Percentiles rank a stretch among this genome's conserved stretches.
Evolutionary conservation across 1,140 invertebrate genomes (phyloP).

Genomic region (Pantala flavescens): DNA sequence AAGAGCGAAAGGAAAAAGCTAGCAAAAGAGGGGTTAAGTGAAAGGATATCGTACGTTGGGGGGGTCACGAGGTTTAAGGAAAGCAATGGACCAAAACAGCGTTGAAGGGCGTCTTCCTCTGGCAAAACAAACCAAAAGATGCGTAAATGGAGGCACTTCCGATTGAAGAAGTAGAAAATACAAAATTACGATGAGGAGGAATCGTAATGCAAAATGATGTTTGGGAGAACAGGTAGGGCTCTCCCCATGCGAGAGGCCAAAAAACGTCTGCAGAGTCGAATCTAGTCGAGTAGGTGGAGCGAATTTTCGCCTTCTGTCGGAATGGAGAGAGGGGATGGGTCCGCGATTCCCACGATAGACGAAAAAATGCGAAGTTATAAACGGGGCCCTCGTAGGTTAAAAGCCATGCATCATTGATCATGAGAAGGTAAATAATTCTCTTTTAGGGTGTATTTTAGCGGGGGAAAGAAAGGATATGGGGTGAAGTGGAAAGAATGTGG

Average conservation of each 20-base stretch:
- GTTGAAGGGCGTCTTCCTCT: not conserved
- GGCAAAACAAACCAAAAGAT: not conserved
- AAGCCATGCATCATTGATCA: constrained; percentile 1
- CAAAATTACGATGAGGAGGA: not conserved
- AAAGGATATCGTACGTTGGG: not conserved
- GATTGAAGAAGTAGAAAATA: not conserved
- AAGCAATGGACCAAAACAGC: not conserved
- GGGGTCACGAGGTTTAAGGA: not conserved
- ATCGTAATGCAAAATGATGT: not conserved
- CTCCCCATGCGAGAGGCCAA: too few relatives aligned
- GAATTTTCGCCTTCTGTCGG: too few relatives aligned
- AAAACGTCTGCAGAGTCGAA: too few relatives aligned
- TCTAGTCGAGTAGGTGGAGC: too few relatives aligned
- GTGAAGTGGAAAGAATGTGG: not conserved
- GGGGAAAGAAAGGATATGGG: not conserved
- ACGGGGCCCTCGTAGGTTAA: not conserved
- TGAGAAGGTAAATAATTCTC: constrained; percentile 3
- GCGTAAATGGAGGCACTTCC: not conserved
- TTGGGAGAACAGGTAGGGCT: too few relatives aligned
- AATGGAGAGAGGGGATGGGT: too few relatives aligned
- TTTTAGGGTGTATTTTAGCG: not conserved
- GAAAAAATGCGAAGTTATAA: too few relatives aligned
- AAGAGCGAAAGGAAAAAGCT: too few relatives aligned
- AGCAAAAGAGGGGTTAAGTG: not conserved
- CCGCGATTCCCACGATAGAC: too few relatives aligned